A percentile compares a stretch with the other conserved stretches of the same genome.
phyloP scores from a whole-genome alignment of 2,888 invertebrate species.

The Calliphora vomitoria region DNA sequence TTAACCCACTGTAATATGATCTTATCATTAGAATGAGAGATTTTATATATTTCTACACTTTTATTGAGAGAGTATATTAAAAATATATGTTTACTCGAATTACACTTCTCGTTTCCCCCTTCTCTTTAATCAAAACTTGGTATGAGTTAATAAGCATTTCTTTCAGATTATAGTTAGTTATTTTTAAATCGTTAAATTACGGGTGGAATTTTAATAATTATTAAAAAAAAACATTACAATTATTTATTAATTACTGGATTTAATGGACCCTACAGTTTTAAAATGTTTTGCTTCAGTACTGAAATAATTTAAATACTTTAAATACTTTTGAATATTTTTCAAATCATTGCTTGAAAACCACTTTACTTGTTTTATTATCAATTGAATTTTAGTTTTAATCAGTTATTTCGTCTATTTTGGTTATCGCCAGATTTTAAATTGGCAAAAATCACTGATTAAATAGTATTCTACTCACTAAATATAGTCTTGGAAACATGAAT shows the following conservation, averaged over 20 bases:
- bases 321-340: not conserved
- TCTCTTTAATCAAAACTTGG: no score
- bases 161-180: not conserved
- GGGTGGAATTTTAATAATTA: not conserved
- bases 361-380: conserved; percentile 28
- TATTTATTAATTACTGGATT: not conserved
- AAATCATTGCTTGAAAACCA: conserved; percentile 23
- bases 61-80: no score
- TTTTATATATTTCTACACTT: no score
- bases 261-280: not conserved
- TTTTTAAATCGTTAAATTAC: not conserved
- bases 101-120: no score
- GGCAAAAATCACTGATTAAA: conserved; percentile 46
- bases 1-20: not conserved
- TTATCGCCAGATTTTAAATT: conserved; percentile 59
- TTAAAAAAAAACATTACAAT: not conserved
- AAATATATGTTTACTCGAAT: no score
- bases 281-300: no score
- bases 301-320: no score
- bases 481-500: conserved; percentile 8
- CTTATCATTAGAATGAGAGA: not conserved
- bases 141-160: not conserved
- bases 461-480: not conserved
- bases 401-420: conserved; percentile 43
- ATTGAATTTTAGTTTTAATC: conserved; percentile 52